Evolutionary conservation across 2,113 vertebrate genomes (phyloP).

Genomic region (Vulpes lagopus): DNA sequence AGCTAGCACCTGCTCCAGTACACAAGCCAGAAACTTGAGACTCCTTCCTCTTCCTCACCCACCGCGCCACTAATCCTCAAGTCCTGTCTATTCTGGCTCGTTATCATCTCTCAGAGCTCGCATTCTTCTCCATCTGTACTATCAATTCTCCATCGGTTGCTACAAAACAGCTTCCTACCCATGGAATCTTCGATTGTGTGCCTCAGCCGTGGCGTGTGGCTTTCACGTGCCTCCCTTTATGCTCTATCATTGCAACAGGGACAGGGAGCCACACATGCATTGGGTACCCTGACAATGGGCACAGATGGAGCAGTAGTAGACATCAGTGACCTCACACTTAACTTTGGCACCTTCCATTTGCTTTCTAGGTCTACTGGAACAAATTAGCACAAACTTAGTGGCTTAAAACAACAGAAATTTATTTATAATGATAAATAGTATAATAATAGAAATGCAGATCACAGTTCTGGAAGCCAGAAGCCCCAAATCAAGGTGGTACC

Average conservation of each 20-base stretch:
- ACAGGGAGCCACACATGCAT: accelerated
- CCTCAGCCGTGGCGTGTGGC: background rate
- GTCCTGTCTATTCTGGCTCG: background rate
- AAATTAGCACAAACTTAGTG: background rate
- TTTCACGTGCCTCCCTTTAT: accelerated
- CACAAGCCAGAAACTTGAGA: background rate
- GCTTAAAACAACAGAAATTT: background rate
- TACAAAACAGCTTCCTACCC: background rate
- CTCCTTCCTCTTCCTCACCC: background rate
- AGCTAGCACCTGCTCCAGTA: background rate
- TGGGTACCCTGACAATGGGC: background rate
- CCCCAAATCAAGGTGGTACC: background rate
- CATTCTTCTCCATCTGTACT: background rate
- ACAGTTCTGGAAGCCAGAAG: background rate
- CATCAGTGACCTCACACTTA: background rate
- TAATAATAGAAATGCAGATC: background rate
- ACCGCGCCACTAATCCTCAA: background rate
- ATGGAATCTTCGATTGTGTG: background rate
- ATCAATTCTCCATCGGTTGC: background rate
- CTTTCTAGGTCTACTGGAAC: background rate
- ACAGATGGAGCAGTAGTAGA: background rate
- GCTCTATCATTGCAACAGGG: background rate
- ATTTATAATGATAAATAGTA: background rate
- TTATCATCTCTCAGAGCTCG: background rate
- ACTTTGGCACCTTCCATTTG: background rate